Percentiles rank a stretch among this genome's conserved stretches.
These are phyloP conservation scores for Nicator chloris DNA, from an alignment of 2,113 vertebrate species.

Conservation along the genomic window DNA sequence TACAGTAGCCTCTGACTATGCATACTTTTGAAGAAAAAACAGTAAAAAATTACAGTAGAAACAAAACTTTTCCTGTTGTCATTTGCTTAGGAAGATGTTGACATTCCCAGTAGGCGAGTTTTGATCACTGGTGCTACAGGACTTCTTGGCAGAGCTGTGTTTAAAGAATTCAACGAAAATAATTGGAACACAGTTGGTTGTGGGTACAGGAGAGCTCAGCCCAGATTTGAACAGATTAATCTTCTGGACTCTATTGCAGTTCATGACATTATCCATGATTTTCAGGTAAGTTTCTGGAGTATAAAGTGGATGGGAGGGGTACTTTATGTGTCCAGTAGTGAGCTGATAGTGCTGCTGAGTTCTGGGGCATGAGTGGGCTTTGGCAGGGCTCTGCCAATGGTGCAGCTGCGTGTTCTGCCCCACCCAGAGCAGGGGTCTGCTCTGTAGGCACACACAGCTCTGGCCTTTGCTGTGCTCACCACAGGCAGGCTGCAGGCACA, in stretches of 20 bases:
- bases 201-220: slow-evolving; percentile 85
- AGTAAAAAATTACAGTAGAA: neutral
- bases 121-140: slow-evolving; percentile 92
- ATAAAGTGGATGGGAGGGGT: neutral
- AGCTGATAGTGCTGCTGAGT: neutral
- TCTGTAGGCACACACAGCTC: neutral
- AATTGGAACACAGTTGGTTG: slow-evolving; percentile 85
- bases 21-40: neutral
- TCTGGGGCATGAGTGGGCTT: neutral
- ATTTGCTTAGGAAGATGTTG: slow-evolving; percentile 77
- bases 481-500: neutral
- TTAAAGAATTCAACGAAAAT: slow-evolving; percentile 84
- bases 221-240: slow-evolving; percentile 86
- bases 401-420: rapidly evolving
- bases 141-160: slow-evolving; percentile 89
- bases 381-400: neutral
- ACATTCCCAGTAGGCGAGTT: slow-evolving; percentile 73
- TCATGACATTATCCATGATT: slow-evolving; percentile 80
- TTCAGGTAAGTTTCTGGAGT: slow-evolving; percentile 76
- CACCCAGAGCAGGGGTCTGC: neutral
- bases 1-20: neutral
- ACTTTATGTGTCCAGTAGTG: rapidly evolving
- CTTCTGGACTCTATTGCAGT: slow-evolving; percentile 84
- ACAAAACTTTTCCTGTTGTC: neutral
- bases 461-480: neutral